Evolutionary conservation across 2,113 vertebrate genomes (phyloP).

Genomic region (Camelus dromedarius): DNA sequence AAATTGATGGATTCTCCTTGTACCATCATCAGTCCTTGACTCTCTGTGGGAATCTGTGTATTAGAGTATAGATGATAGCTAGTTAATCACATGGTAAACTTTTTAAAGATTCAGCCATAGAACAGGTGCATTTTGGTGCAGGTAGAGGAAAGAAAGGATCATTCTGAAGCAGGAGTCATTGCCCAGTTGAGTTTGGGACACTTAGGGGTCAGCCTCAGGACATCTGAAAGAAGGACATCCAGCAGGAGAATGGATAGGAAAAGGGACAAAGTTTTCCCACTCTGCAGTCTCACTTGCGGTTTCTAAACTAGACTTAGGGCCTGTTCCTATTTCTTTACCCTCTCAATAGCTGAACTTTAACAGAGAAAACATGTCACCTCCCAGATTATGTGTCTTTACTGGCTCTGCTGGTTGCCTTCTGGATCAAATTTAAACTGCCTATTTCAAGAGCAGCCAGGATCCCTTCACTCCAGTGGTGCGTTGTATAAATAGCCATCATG

Average conservation of each 20-base stretch:
- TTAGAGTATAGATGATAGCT: not conserved
- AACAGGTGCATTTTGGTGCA: not conserved
- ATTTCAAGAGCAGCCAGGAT: conserved; percentile 63
- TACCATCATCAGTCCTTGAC: not conserved
- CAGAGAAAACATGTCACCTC: conserved; percentile 69
- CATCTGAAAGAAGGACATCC: not conserved
- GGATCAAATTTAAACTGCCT: conserved; percentile 75
- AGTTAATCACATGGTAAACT: not conserved
- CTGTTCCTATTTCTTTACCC: conserved; percentile 28
- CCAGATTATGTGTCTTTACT: conserved; percentile 67
- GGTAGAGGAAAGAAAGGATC: not conserved
- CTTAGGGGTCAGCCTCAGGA: not conserved
- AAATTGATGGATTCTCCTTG: not conserved
- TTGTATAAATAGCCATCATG: conserved; percentile 77
- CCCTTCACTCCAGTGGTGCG: conserved; percentile 26
- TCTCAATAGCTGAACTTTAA: conserved; percentile 62
- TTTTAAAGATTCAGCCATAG: conserved; percentile 27
- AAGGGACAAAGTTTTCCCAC: not conserved
- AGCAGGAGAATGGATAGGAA: not conserved
- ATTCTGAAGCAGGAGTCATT: not conserved
- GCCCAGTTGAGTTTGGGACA: not conserved
- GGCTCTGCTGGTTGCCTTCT: conserved; percentile 64
- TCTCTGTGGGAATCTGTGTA: not conserved
- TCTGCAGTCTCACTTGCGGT: conserved; percentile 16
- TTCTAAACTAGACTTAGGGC: not conserved